phyloP scores from a whole-genome alignment of 1,140 invertebrate genomes.

The Drusus annulatus region DNA sequence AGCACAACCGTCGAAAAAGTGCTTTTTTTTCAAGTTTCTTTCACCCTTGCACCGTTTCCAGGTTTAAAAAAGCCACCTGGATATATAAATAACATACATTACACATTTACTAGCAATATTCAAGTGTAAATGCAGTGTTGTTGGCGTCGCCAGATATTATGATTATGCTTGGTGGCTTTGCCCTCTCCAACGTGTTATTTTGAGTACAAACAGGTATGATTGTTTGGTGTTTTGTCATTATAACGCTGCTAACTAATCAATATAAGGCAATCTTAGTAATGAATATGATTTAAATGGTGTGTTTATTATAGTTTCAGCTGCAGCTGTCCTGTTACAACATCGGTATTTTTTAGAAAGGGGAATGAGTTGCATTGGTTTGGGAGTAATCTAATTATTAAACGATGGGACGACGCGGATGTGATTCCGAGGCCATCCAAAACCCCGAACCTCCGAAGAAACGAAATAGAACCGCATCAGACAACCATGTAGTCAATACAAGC shows the following conservation, averaged over 20 bases:
- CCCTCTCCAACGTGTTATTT: constrained; percentile 45
- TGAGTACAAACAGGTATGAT: constrained; percentile 37
- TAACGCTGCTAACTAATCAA: background rate
- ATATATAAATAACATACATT: background rate
- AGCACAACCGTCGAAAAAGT: constrained; percentile 16
- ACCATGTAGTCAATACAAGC: constrained; percentile 48
- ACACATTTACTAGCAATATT: background rate
- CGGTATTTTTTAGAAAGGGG: constrained; percentile 15
- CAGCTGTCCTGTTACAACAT: constrained; percentile 9
- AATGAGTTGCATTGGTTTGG: background rate
- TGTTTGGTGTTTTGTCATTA: constrained; percentile 23
- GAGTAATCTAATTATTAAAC: constrained; percentile 13
- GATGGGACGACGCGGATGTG: constrained; percentile 64
- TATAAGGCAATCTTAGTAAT: background rate
- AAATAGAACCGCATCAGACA: constrained; percentile 61
- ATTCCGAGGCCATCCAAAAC: constrained; percentile 62
- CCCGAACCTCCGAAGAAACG: constrained; percentile 64
- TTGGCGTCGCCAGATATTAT: constrained; percentile 3
- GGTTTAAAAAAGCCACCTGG: background rate
- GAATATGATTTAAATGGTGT: background rate
- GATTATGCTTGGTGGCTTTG: constrained; percentile 29
- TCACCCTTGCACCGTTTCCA: too few relatives aligned
- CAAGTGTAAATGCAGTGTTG: constrained; percentile 25
- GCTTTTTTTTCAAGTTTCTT: constrained; percentile 30
- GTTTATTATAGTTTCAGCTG: background rate